Conservation (phyloP, 1,140 invertebrate genomes). For the Agraylea sexmaculata region DNA sequence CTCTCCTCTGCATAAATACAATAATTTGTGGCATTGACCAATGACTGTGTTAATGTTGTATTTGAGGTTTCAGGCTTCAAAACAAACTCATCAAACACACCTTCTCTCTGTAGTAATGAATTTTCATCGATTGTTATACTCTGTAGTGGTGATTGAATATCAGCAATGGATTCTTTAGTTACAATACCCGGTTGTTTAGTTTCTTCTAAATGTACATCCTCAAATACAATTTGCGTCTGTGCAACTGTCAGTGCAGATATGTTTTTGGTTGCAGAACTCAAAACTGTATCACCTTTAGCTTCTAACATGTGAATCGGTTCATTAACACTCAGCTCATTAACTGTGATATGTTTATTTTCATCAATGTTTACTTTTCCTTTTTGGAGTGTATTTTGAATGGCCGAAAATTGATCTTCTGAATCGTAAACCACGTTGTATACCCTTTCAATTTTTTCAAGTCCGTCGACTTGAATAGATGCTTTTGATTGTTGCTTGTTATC, state of each 20-base stretch:
- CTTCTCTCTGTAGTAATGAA: slow-evolving; percentile 10
- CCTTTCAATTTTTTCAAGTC: slow-evolving; percentile 23
- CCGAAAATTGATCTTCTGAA: slow-evolving; percentile 22
- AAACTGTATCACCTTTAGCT: slow-evolving; percentile 16
- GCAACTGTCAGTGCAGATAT: slow-evolving; percentile 6
- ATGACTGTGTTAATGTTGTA: slow-evolving; percentile 9
- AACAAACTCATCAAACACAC: slow-evolving; percentile 3
- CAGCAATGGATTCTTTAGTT: slow-evolving; percentile 25
- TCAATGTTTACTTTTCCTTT: slow-evolving; percentile 32
- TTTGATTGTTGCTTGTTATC: slow-evolving; percentile 24
- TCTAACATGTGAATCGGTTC: slow-evolving; percentile 30
- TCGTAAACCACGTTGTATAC: slow-evolving; percentile 26
- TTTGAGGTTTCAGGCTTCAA: slow-evolving; percentile 5
- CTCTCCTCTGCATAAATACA: no score
- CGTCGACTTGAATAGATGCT: slow-evolving; percentile 24
- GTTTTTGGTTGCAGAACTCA: slow-evolving; percentile 13
- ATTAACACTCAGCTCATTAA: slow-evolving; percentile 35
- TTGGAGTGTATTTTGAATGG: slow-evolving; percentile 23
- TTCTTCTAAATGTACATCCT: slow-evolving; percentile 30
- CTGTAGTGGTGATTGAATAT: slow-evolving; percentile 24
- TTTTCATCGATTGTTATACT: slow-evolving; percentile 14
- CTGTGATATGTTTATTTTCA: slow-evolving; percentile 34
- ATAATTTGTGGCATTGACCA: slow-evolving; percentile 10
- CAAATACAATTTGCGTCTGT: slow-evolving; percentile 28
- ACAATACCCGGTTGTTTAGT: slow-evolving; percentile 29